Evolutionary conservation across 1,140 invertebrate genomes (phyloP), one percentile per base, ranked within the genome.

Genomic region (Tetragnatha versicolor): DNA sequence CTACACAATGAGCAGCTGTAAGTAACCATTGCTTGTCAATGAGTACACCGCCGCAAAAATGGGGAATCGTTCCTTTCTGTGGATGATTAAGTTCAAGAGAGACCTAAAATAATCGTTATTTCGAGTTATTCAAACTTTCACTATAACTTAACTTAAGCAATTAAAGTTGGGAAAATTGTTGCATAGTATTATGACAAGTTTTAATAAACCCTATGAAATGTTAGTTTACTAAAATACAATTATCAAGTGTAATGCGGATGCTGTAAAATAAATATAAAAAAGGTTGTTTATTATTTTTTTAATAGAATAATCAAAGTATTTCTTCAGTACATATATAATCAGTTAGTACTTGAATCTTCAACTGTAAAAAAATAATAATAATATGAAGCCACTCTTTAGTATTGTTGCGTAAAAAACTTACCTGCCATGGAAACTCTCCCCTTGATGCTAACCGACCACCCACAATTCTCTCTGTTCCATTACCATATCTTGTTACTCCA

Each of bases 31-130:
- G 88, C 0, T 91, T 89, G 79, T 93, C 90, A 39, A 97, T 92
- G 1, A 97, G 88, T 3, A 95, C 93, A 1, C 93, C 95, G 0
- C 94, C 95, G 83, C 95, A 97, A 94, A 94, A 97, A 83, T 97
- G 94, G 0, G 93, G 93, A 68, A 96, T 91, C 79, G 94, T 92
- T 5, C 94, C 94, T 81, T 93, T 90, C 81, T 92, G 93, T 0
- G 94, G 94, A 85, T 96, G 94, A 12, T 94, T 87, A 17, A 97
- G 86, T 82, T 96, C 93, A 2, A 97, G 86, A 0, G 94, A 96
- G 0, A 94, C 93, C 90, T 96, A 80, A 45, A 70, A 42, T 60
- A 33, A 79, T 68, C 7, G 12, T 17, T 47, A 47, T 47, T 47
- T 47, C 20, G 20, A 47, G 12, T 2, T 47, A 47, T 47, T 47